Evolutionary conservation across 2,888 invertebrate species (phyloP).

Genomic region (Notodonta dromedarius): DNA sequence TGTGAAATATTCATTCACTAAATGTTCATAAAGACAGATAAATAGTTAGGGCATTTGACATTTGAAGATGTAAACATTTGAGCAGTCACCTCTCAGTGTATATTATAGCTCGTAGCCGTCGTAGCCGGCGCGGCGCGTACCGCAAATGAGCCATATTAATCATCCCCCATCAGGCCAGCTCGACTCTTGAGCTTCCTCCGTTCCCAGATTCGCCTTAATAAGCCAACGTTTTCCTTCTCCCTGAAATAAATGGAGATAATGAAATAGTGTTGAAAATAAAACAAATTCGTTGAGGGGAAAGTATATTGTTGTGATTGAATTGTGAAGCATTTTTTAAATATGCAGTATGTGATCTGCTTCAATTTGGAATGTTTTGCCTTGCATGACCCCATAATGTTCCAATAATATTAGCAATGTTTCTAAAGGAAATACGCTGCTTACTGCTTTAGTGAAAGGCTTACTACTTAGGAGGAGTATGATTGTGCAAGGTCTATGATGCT

Average conservation of each 20-base stretch:
- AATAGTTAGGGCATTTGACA: no score
- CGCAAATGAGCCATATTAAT: constrained; percentile 83
- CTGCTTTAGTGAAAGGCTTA: no score
- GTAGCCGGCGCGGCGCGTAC: constrained; percentile 61
- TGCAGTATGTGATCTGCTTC: background rate
- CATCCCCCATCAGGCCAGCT: constrained; percentile 76
- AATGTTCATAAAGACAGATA: no score
- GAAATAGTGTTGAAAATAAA: constrained; percentile 26
- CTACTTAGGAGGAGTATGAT: no score
- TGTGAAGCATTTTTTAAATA: background rate
- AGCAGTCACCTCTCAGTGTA: constrained; percentile 36
- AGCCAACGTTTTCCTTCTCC: constrained; percentile 51
- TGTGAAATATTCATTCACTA: no score
- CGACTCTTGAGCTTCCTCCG: constrained; percentile 77
- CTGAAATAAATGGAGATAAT: constrained; percentile 43
- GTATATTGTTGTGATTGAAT: background rate
- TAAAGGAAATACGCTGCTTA: no score
- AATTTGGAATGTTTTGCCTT: no score
- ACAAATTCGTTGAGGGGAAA: background rate
- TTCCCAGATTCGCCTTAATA: constrained; percentile 71
- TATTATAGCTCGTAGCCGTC: constrained; percentile 49
- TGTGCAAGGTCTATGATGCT: background rate
- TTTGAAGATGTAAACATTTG: constrained; percentile 9
- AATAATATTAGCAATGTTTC: no score
- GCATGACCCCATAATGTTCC: no score